Evolutionary conservation across 1,140 invertebrate species (phyloP), one percentile per base, ranked within the genome.

Genomic region (Chrysoperla carnea): DNA sequence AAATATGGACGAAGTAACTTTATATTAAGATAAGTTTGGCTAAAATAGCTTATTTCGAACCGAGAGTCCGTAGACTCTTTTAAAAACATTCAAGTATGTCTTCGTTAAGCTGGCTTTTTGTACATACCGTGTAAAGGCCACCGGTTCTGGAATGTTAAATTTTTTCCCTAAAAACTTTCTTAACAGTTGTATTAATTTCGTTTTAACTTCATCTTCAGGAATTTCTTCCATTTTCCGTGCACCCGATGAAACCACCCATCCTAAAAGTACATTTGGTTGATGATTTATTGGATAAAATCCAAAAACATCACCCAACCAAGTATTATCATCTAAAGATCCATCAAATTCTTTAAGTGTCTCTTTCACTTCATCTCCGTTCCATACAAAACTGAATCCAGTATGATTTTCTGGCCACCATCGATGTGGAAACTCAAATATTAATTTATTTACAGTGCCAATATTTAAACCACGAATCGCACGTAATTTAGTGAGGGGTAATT

Each of bases 401-500:
- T 50, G 55, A 15, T 62, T 56, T 33, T 66, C 52, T 2, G 70
- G 66, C 72, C 78, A 77, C 67, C 80, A 83, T 27, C 63, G 63
- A 35, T 63, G 54, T 1, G 67, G 52, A 48, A 78, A 84, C 53
- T 78, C 69, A 13, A 84, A 51, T 49, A 80, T 85, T 40, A 91
- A 73, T 61, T 87, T 87, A 52, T 84, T 72, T 0, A 85, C 69
- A 1, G 73, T 73, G 29, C 80, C 82, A 47, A 82, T 68, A 9
- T 72, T 72, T 1, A 86, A 56, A 12, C 67, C 68, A 54, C 75
- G 60, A 14, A 82, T 79, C 0, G 71, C 61, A 29, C 64, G 61
- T 1, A 70, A 50, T 62, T 82, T 83, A 8, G 68, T 53, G 13
- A 54, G 40, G 0, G 78, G 72, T 29, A 82, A 50, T 11, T 60